Base-by-base conservation (phyloP, 2,113 vertebrate genomes). In the Rutilus rutilus region DNA sequence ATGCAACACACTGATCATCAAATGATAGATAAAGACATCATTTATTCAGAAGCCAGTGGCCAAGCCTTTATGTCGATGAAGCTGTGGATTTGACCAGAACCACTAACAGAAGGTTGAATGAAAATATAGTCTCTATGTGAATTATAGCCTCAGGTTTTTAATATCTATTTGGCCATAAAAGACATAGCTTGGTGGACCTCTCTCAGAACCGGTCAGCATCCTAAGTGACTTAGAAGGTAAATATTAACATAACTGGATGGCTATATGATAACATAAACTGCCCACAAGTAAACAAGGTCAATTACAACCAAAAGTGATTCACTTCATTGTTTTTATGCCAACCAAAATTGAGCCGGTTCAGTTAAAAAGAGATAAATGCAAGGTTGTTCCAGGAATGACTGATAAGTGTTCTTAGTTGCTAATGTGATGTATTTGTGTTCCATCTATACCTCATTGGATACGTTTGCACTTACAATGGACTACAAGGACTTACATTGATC, bases 21-120 rank as follows among this genome's bases (percentile, higher is more conserved):
- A 59, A 36, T 6, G 30, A 11, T 2, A 57, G 33, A 57, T 14
- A 64, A 80, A 80, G 57, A 64, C 39, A 27, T 42, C 0, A 27
- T 62, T 62, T 80, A 47, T 47, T 80, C n/a, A 47, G n/a, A 42
- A 60, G 23, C 54, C 57, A 79, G 10, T 7, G 54, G 11, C 23
- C 33, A 79, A 62, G 57, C 14, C 36, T 15, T 78, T 57, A 59
- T 78, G 33, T 78, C 50, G 21, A 60, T n/a, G 54, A 75, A 75
- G 42, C 71, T 78, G 6, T 77, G 50, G 75, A 77, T 77, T 54
- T 54, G 25, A 71, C 36, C 21, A 42, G 36, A 36, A 71, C 10
- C 67, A 23, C 21, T 42, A 42, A 71, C 67, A 71, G 67, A 71
- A 71, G 67, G n/a, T 8, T 47, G 14, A 27, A 36, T 39, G 76